Conservation (phyloP, 2,888 invertebrate species). For the Apamea anceps region DNA sequence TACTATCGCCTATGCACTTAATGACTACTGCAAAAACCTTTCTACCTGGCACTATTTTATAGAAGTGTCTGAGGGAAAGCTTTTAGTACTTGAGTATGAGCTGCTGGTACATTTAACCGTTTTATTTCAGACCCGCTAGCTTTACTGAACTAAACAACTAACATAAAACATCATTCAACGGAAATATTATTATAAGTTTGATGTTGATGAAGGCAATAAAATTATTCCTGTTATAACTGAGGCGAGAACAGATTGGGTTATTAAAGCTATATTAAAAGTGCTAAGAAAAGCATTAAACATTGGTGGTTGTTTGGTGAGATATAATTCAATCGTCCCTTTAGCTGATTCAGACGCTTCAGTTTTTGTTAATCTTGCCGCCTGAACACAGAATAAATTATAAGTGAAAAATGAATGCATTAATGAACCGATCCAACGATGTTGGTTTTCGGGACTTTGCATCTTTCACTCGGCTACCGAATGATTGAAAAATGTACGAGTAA, state of each 20-base stretch:
- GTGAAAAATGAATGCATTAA: not conserved
- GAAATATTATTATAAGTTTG: constrained; percentile 10
- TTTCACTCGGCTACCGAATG: not conserved
- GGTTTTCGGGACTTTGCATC: not conserved
- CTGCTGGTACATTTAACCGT: constrained; percentile 24
- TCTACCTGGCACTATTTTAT: constrained; percentile 3
- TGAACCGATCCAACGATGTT: not conserved
- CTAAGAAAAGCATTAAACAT: constrained; percentile 9
- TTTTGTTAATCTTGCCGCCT: not conserved
- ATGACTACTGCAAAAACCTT: constrained; percentile 13
- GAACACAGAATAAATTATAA: not conserved
- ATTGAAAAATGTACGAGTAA: too few species aligned
- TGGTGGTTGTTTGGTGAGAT: not conserved
- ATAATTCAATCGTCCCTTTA: constrained; percentile 5
- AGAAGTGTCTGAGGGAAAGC: constrained; percentile 12
- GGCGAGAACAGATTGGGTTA: constrained; percentile 6
- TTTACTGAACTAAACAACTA: constrained; percentile 19
- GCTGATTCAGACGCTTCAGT: not conserved
- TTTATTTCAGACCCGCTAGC: constrained; percentile 26
- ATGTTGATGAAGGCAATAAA: constrained; percentile 37
- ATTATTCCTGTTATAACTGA: constrained; percentile 29
- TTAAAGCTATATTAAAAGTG: constrained; percentile 23
- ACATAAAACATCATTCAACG: constrained; percentile 11
- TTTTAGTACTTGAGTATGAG: constrained; percentile 32
- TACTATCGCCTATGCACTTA: constrained; percentile 11